These are phyloP conservation scores for Oreochromis grahami DNA, from an alignment of 2,797 vertebrate species.

Conservation along the genomic window DNA sequence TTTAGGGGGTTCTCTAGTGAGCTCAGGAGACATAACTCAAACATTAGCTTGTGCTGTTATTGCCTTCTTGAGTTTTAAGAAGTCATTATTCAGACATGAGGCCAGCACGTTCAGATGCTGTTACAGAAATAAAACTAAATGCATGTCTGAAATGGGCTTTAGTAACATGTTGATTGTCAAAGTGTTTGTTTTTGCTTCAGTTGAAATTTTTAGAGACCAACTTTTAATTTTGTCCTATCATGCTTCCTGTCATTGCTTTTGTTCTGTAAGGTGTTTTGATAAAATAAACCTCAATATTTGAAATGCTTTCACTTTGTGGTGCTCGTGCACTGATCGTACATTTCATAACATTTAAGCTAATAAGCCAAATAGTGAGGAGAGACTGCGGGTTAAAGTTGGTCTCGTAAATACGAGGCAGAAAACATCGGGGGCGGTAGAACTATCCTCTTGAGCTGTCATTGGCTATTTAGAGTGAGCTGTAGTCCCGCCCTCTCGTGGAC, in stretches of 20 bases:
- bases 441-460: fast-evolving
- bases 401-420: not conserved
- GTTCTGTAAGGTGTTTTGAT: conserved; percentile 77
- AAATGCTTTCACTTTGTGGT: not conserved
- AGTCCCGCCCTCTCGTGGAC: not conserved
- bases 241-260: conserved; percentile 61
- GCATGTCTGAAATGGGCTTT: not conserved
- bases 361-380: not conserved
- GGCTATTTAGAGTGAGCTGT: fast-evolving
- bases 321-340: not conserved
- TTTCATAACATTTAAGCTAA: not conserved
- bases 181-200: conserved; percentile 51
- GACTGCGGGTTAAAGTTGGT: not conserved
- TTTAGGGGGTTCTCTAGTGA: not conserved
- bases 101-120: not conserved
- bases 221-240: conserved; percentile 43
- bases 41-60: not conserved
- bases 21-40: not conserved
- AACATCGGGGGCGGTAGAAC: fast-evolving
- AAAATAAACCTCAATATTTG: conserved; percentile 69
- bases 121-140: not conserved
- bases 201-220: conserved; percentile 69
- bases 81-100: not conserved
- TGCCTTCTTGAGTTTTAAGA: not conserved
- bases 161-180: not conserved